Evolutionary conservation across 1,140 invertebrate genomes (phyloP).

Genomic region (Drosophila ohnishii): DNA sequence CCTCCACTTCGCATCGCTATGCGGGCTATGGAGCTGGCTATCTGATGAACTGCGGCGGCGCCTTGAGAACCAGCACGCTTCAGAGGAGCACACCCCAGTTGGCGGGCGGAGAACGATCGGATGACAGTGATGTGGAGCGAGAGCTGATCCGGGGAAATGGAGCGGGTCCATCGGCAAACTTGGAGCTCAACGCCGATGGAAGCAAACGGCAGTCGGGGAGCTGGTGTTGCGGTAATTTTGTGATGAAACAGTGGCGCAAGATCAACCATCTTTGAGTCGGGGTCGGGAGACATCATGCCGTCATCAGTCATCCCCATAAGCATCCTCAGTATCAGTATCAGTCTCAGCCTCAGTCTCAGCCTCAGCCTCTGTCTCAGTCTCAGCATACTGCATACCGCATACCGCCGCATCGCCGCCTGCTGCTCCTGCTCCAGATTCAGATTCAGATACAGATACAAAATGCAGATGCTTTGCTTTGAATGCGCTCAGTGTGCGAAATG

Average conservation of each 20-base stretch:
- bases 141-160: constrained; percentile 43
- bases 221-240: constrained; percentile 86
- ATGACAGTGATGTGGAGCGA: constrained; percentile 69
- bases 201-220: constrained; percentile 82
- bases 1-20: constrained; percentile 74
- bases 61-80: constrained; percentile 62
- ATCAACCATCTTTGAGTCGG: constrained; percentile 83
- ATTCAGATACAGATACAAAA: constrained; percentile 5
- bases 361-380: neutral
- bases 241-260: constrained; percentile 84
- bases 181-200: constrained; percentile 63
- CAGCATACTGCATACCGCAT: constrained; percentile 28
- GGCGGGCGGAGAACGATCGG: constrained; percentile 62
- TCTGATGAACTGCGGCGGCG: constrained; percentile 74
- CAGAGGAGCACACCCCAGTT: constrained; percentile 68
- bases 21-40: constrained; percentile 77
- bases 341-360: neutral
- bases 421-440: constrained; percentile 39
- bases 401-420: constrained; percentile 49
- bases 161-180: neutral
- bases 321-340: constrained; percentile 14
- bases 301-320: constrained; percentile 49
- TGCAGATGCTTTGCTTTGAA: constrained; percentile 66
- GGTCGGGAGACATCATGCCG: constrained; percentile 32
- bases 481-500: constrained; percentile 51